Evolutionary conservation across 1,140 invertebrate genomes (phyloP).

Genomic region (Papilio xuthus): DNA sequence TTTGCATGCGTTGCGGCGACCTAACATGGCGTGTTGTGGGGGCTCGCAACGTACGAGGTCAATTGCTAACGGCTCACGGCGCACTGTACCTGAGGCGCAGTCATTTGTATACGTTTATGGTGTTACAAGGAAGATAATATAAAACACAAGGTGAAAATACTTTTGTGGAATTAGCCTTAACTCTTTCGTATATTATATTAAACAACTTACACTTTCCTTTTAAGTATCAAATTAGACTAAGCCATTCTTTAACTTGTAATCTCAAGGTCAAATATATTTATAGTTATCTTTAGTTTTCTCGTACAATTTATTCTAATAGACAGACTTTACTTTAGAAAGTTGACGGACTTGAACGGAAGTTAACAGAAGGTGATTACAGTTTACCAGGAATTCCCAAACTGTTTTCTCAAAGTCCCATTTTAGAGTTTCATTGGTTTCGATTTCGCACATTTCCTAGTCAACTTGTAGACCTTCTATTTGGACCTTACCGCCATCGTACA

Average conservation of each 20-base stretch:
- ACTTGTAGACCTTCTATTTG: no score
- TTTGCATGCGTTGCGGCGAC: constrained; percentile 21
- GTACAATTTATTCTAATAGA: neutral
- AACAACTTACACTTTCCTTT: no score
- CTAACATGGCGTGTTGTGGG: neutral
- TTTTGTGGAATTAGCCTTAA: no score
- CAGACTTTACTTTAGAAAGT: neutral
- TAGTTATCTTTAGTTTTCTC: neutral
- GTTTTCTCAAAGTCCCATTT: no score
- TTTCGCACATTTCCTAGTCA: no score
- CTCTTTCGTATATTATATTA: neutral
- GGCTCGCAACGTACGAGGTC: neutral
- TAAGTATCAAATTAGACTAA: no score
- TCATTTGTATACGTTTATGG: neutral
- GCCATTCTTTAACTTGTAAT: neutral
- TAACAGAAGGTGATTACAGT: no score
- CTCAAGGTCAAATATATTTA: neutral
- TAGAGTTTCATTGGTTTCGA: no score
- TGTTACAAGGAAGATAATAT: neutral
- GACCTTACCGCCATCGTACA: no score
- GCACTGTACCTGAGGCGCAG: neutral
- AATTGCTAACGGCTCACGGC: constrained; percentile 11
- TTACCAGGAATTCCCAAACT: no score
- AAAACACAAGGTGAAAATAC: neutral
- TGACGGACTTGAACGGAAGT: no score